These are phyloP conservation scores for Synchiropus splendidus DNA, from an alignment of 2,113 vertebrate genomes.

Conservation along the genomic window DNA sequence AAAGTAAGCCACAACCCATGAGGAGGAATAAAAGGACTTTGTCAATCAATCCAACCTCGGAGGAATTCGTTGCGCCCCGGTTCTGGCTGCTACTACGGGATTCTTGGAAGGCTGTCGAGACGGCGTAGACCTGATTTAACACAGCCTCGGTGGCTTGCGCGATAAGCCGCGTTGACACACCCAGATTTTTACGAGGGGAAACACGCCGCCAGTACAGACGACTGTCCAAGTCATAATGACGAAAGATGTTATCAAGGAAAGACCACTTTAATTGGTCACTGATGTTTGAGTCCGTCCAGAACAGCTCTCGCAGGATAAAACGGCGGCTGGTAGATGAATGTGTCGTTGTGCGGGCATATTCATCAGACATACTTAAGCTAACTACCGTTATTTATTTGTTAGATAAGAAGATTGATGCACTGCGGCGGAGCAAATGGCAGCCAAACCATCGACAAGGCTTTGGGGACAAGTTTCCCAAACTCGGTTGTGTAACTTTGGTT, in stretches of 20 bases:
- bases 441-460: too few relatives aligned
- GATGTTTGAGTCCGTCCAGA: conserved; percentile 55
- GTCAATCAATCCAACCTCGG: conserved; percentile 34
- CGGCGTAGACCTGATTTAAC: conserved; percentile 49
- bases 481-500: too few relatives aligned
- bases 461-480: too few relatives aligned
- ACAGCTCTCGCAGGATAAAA: conserved; percentile 1
- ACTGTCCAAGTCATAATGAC: conserved; percentile 59
- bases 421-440: too few relatives aligned
- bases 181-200: conserved; percentile 57
- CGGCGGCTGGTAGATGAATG: conserved; percentile 25
- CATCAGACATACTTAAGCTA: too few relatives aligned
- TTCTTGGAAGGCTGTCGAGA: conserved; percentile 51
- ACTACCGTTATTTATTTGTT: too few relatives aligned
- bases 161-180: conserved; percentile 48
- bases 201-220: conserved; percentile 53
- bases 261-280: conserved; percentile 58
- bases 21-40: conserved; percentile 13
- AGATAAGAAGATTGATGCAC: too few relatives aligned
- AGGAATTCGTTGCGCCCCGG: conserved; percentile 46
- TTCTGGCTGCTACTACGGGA: conserved; percentile 44
- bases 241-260: conserved; percentile 61
- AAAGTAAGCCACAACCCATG: conserved; percentile 25
- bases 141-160: conserved; percentile 42
- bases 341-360: conserved; percentile 28